These are phyloP conservation scores for Sebastiscus tertius DNA, from an alignment of 2,797 vertebrate species.

Conservation along the genomic window DNA sequence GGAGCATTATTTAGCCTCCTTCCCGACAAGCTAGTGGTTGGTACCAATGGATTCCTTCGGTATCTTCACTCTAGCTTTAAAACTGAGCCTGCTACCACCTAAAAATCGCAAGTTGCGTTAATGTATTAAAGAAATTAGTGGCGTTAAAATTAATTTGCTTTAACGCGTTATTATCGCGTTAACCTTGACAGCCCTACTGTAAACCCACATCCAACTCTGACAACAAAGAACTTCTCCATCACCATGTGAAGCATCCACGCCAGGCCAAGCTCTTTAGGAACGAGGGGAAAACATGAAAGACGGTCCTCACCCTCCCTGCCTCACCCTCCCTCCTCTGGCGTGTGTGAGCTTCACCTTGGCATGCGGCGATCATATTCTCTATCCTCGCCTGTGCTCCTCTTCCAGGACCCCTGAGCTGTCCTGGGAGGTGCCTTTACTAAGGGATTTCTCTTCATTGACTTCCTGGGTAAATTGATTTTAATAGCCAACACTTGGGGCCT, in stretches of 20 bases:
- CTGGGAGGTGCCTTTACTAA: conserved; percentile 65
- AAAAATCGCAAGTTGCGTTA: no score
- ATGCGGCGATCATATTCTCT: conserved; percentile 39
- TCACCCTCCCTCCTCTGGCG: conserved; percentile 26
- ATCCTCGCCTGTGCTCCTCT: conserved; percentile 36
- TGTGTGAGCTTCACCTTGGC: conserved; percentile 69
- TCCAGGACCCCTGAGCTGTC: conserved; percentile 69
- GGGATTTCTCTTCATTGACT: conserved; percentile 75
- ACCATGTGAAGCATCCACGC: conserved; percentile 3
- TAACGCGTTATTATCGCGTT: no score
- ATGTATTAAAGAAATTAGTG: no score
- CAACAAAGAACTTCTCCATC: conserved; percentile 21
- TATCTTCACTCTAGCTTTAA: no score
- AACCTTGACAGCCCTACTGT: background rate
- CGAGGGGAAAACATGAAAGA: conserved; percentile 48
- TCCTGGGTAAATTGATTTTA: conserved; percentile 82
- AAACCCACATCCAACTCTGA: conserved; percentile 14
- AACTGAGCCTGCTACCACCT: no score
- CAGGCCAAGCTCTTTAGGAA: conserved; percentile 37
- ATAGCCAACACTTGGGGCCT: conserved; percentile 78
- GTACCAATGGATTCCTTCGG: no score
- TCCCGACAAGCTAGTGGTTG: no score
- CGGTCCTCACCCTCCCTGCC: conserved; percentile 18
- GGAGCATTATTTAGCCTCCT: no score
- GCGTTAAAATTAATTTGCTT: no score